Evolutionary conservation across 2,888 invertebrate genomes (phyloP).

Genomic region (Pycnomerus fuliginosus): DNA sequence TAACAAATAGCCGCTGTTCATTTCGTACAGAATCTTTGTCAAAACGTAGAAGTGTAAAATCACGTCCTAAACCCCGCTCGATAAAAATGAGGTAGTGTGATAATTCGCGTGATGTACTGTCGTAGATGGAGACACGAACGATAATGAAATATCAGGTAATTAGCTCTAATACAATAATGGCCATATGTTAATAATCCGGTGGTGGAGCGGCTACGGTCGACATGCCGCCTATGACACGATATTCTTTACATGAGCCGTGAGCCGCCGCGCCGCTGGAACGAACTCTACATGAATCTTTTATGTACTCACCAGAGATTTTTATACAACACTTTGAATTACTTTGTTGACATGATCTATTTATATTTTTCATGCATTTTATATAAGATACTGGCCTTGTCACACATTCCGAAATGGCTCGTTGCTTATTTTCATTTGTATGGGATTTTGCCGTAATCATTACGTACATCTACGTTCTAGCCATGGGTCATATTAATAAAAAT

Average conservation of each 20-base stretch:
- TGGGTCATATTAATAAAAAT: too few species aligned
- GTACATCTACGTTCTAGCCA: too few species aligned
- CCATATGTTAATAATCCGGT: conserved; percentile 43
- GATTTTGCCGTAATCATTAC: too few species aligned
- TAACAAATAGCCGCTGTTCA: too few species aligned
- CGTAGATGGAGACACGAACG: conserved; percentile 38
- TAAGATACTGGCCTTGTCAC: too few species aligned
- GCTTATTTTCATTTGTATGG: too few species aligned
- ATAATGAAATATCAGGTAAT: conserved; percentile 51
- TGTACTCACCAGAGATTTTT: conserved; percentile 24
- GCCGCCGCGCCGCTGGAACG: conserved; percentile 11
- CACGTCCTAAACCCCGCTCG: too few species aligned
- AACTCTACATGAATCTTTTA: conserved; percentile 24
- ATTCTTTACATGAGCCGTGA: conserved; percentile 22
- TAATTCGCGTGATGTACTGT: conserved; percentile 31
- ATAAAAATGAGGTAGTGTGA: conserved; percentile 31
- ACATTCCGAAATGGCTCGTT: too few species aligned
- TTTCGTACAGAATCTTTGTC: too few species aligned
- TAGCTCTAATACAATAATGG: conserved; percentile 49
- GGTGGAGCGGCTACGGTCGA: conserved; percentile 18
- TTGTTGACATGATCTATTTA: conserved; percentile 24
- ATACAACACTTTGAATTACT: conserved; percentile 24
- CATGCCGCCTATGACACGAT: conserved; percentile 27
- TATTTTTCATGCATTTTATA: conserved; percentile 9
- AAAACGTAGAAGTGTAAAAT: too few species aligned